These are phyloP conservation scores for Synanthedon tipuliformis DNA, from an alignment of 2,888 invertebrate species.

Conservation along the genomic window DNA sequence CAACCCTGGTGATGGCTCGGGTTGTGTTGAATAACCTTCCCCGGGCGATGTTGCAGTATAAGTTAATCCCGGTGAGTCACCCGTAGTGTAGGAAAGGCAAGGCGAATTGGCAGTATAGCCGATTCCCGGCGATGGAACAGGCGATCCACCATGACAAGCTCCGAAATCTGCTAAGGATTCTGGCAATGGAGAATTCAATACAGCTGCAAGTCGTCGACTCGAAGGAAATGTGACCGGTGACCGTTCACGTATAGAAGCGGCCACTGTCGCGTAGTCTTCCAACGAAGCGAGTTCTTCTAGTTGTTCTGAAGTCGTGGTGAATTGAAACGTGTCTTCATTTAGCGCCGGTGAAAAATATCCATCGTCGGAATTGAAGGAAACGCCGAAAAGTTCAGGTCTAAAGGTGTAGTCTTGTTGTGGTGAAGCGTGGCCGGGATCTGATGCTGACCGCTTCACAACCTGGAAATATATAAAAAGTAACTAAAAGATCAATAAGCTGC, in stretches of 20 bases:
- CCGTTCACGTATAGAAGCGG: conserved; percentile 68
- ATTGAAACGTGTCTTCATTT: conserved; percentile 82
- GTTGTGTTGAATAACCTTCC: conserved; percentile 51
- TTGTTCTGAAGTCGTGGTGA: conserved; percentile 72
- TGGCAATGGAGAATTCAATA: conserved; percentile 81
- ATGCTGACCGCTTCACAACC: conserved; percentile 80
- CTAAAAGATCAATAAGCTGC: too few species aligned
- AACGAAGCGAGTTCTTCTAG: conserved; percentile 73
- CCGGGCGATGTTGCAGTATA: conserved; percentile 53
- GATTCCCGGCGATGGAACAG: conserved; percentile 66
- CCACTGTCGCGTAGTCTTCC: conserved; percentile 72
- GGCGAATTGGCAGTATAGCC: conserved; percentile 64
- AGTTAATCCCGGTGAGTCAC: conserved; percentile 53
- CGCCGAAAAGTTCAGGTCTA: conserved; percentile 73
- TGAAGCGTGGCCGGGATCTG: conserved; percentile 76
- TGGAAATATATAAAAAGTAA: conserved; percentile 11
- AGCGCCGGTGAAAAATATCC: conserved; percentile 74
- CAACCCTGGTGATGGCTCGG: conserved; percentile 76
- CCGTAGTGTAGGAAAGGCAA: conserved; percentile 83
- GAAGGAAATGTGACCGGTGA: conserved; percentile 73
- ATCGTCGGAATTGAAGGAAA: conserved; percentile 74
- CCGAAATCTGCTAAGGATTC: conserved; percentile 86
- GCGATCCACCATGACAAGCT: conserved; percentile 76
- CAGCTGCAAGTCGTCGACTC: conserved; percentile 80
- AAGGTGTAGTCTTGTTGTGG: conserved; percentile 71